These are phyloP conservation scores for Drosophila sucinea DNA, from an alignment of 1,140 invertebrate species.

Conservation along the genomic window DNA sequence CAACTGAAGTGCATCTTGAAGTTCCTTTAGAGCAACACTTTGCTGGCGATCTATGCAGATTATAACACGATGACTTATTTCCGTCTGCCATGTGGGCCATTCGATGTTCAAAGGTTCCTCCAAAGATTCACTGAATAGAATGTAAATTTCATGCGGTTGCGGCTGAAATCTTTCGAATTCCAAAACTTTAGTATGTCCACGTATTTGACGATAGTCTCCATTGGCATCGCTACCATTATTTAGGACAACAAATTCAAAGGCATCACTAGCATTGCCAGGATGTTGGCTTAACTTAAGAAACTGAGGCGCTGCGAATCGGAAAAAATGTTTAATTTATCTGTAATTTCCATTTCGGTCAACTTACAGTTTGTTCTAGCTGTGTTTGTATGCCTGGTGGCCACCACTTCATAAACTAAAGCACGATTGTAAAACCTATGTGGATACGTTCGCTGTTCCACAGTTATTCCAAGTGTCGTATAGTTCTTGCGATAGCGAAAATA, in stretches of 20 bases:
- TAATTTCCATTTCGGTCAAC: conserved; percentile 7
- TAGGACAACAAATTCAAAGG: conserved; percentile 51
- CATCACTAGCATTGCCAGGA: conserved; percentile 48
- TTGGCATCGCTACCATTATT: conserved; percentile 36
- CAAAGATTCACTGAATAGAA: conserved; percentile 58
- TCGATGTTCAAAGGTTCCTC: conserved; percentile 64
- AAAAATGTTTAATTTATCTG: not conserved
- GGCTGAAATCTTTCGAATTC: conserved; percentile 83
- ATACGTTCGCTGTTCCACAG: conserved; percentile 84
- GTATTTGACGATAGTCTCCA: conserved; percentile 42
- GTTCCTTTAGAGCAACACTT: conserved; percentile 84
- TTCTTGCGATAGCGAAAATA: conserved; percentile 50
- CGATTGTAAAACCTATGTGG: conserved; percentile 85
- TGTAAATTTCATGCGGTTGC: conserved; percentile 72
- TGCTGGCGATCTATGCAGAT: conserved; percentile 84
- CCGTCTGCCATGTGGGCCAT: conserved; percentile 79
- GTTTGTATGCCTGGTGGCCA: conserved; percentile 30
- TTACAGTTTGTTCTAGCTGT: conserved; percentile 27
- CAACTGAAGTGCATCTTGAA: conserved; percentile 77
- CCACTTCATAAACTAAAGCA: conserved; percentile 85
- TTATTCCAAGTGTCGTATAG: conserved; percentile 39
- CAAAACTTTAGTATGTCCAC: conserved; percentile 47
- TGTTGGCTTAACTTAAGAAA: conserved; percentile 41
- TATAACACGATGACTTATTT: conserved; percentile 83
- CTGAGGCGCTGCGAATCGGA: conserved; percentile 32